A percentile compares a stretch with the other conserved stretches of the same genome.
Conservation (phyloP, 2,888 invertebrate species). For the Tortrix viridana region DNA sequence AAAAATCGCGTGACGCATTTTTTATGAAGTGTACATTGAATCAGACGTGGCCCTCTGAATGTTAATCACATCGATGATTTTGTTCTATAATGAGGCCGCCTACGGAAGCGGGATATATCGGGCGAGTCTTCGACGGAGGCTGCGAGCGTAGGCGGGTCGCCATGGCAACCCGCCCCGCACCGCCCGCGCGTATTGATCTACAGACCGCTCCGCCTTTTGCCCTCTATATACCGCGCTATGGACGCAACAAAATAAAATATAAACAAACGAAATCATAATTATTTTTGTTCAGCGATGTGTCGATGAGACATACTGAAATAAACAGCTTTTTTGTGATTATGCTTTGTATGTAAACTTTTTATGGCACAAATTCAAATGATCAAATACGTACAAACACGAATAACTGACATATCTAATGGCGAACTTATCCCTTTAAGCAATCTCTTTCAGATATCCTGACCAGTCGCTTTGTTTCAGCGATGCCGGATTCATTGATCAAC, state of each 20-base stretch:
- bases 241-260: constrained; percentile 49
- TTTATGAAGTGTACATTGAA: constrained; percentile 38
- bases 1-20: constrained; percentile 6
- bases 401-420: no score
- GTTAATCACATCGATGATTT: constrained; percentile 60
- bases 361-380: no score
- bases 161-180: constrained; percentile 65
- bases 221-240: constrained; percentile 48
- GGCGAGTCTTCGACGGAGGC: constrained; percentile 59
- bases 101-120: constrained; percentile 64
- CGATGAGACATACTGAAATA: no score
- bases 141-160: constrained; percentile 76
- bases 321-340: no score
- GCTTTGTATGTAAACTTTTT: no score
- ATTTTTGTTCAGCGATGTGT: neutral
- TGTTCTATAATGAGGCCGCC: constrained; percentile 66
- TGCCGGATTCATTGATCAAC: no score
- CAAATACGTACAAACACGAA: no score
- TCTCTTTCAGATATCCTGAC: no score
- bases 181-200: constrained; percentile 62
- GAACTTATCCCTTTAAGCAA: no score
- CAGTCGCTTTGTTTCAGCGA: no score
- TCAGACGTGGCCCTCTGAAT: constrained; percentile 45
- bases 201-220: constrained; percentile 48
- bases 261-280: constrained; percentile 21